Conservation (phyloP, 1,140 invertebrate species). For the Drosophila teissieri region DNA sequence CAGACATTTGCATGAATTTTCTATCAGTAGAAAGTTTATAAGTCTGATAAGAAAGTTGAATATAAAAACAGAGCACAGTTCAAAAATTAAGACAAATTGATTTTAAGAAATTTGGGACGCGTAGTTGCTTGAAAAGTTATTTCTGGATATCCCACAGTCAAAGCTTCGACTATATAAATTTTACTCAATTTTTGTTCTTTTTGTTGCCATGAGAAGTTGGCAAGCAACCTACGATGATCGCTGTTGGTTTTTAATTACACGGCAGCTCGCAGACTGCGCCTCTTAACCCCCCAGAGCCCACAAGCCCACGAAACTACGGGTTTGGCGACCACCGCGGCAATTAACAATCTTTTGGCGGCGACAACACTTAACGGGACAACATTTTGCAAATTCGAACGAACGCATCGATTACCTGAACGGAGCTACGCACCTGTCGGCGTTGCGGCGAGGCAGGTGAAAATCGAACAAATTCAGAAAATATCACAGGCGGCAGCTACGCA, state of each 20-base stretch:
- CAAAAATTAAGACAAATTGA: too few relatives aligned
- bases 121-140: neutral
- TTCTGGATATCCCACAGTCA: neutral
- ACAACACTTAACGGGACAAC: constrained; percentile 58
- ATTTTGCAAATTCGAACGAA: constrained; percentile 37
- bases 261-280: constrained; percentile 1
- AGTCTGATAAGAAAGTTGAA: too few relatives aligned
- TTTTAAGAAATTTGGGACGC: neutral
- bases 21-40: neutral
- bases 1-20: too few relatives aligned
- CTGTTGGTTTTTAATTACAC: constrained; percentile 37
- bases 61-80: too few relatives aligned
- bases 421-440: constrained; percentile 27
- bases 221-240: constrained; percentile 20
- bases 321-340: constrained; percentile 42
- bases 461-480: constrained; percentile 1
- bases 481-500: constrained; percentile 41
- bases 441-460: constrained; percentile 56
- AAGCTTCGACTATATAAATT: neutral
- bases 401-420: constrained; percentile 55
- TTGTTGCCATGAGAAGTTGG: neutral
- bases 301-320: constrained; percentile 11
- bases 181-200: neutral
- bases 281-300: constrained; percentile 1
- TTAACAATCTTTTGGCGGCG: constrained; percentile 65